Evolutionary conservation across 2,888 invertebrate species (phyloP).

Genomic region (Diaprepes abbreviatus): DNA sequence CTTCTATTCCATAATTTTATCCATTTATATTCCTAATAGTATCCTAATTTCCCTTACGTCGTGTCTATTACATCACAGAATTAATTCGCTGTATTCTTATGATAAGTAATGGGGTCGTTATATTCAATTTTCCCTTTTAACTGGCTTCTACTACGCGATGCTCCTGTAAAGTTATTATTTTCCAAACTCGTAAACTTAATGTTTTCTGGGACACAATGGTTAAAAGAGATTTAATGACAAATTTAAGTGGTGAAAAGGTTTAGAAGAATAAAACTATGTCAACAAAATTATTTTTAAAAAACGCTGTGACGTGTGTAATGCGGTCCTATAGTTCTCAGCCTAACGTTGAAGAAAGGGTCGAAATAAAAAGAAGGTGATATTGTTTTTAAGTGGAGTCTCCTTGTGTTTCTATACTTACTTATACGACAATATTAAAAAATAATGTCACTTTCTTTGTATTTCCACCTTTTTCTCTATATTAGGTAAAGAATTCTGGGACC

Average conservation of each 20-base stretch:
- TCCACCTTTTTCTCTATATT: too few relatives aligned
- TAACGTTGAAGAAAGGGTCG: too few relatives aligned
- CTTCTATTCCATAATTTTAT: not conserved
- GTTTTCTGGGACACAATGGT: constrained; percentile 7
- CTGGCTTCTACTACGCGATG: not conserved
- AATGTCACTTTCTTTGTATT: too few relatives aligned
- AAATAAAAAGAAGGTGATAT: too few relatives aligned
- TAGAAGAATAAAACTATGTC: too few relatives aligned
- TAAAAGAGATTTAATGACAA: constrained; percentile 11
- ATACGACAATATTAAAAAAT: too few relatives aligned
- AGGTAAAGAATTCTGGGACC: too few relatives aligned
- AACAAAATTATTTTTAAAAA: too few relatives aligned
- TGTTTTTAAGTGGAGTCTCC: too few relatives aligned
- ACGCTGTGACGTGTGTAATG: too few relatives aligned
- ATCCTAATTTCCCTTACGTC: not conserved
- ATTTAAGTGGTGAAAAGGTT: constrained; percentile 9
- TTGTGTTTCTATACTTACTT: too few relatives aligned
- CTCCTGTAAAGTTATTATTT: constrained; percentile 13
- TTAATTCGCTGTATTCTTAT: constrained; percentile 29
- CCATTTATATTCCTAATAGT: constrained; percentile 11
- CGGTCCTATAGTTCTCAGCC: too few relatives aligned
- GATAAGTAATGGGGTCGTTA: constrained; percentile 25
- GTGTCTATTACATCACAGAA: constrained; percentile 18
- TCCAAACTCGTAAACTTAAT: constrained; percentile 20
- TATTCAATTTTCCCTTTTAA: constrained; percentile 15